These are phyloP conservation scores for Camelus bactrianus DNA, from an alignment of 2,113 vertebrate genomes.

Conservation along the genomic window DNA sequence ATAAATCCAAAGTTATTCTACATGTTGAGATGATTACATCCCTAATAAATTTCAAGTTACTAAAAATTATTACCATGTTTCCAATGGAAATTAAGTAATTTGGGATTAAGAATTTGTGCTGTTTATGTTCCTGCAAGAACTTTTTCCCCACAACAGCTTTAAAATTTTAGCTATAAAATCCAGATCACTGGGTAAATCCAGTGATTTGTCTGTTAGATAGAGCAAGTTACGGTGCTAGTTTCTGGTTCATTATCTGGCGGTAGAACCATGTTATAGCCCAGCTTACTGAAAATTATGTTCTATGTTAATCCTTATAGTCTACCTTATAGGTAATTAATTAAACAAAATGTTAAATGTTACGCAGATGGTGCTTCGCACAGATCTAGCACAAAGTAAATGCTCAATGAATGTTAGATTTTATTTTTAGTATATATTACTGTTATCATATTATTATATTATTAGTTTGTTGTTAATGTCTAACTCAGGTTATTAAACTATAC, in stretches of 20 bases:
- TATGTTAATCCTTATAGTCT: background rate
- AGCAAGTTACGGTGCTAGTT: background rate
- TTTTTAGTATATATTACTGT: background rate
- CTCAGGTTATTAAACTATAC: background rate
- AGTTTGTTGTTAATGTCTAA: background rate
- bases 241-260: background rate
- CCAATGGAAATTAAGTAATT: conserved; percentile 34
- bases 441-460: background rate
- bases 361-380: background rate
- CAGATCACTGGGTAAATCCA: background rate
- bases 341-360: background rate
- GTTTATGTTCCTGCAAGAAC: conserved; percentile 6
- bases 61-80: background rate
- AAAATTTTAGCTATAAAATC: conserved; percentile 33
- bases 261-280: background rate
- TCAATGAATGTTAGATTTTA: background rate
- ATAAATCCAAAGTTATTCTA: background rate
- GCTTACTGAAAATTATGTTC: background rate
- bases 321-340: background rate
- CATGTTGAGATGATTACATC: background rate
- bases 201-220: background rate
- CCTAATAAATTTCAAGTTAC: background rate
- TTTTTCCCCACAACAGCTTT: background rate
- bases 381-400: background rate
- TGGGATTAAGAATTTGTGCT: background rate